Conservation (phyloP, 2,113 vertebrate genomes). For the Heliornis fulica region DNA sequence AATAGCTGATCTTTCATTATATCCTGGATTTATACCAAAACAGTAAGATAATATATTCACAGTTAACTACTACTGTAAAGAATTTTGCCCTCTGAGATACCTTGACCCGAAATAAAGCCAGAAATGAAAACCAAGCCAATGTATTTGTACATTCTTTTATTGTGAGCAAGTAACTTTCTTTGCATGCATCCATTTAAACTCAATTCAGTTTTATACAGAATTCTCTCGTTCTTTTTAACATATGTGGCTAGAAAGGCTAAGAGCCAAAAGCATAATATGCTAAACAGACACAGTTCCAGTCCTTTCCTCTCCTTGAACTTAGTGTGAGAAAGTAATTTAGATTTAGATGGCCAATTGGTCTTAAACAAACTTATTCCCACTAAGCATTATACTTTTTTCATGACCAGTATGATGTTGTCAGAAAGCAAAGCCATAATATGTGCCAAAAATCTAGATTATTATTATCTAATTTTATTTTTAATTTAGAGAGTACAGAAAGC, state of each 20-base stretch:
- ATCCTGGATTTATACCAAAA: neutral
- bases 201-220: neutral
- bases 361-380: neutral
- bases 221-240: neutral
- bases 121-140: neutral
- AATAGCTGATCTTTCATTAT: neutral
- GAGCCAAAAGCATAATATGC: neutral
- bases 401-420: neutral
- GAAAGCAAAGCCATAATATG: neutral
- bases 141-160: neutral
- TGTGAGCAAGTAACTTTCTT: neutral
- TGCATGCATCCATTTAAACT: neutral
- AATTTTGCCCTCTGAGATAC: neutral
- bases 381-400: conserved; percentile 19
- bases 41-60: neutral
- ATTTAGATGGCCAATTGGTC: neutral
- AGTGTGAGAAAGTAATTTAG: conserved; percentile 10
- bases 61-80: neutral
- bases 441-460: neutral
- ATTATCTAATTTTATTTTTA: neutral
- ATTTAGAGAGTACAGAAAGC: neutral
- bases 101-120: neutral
- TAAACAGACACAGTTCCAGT: neutral
- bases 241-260: neutral
- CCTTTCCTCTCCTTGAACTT: conserved; percentile 23